These are phyloP conservation scores for Phylloscopus collybita DNA, from an alignment of 2,797 vertebrate genomes.

Conservation along the genomic window DNA sequence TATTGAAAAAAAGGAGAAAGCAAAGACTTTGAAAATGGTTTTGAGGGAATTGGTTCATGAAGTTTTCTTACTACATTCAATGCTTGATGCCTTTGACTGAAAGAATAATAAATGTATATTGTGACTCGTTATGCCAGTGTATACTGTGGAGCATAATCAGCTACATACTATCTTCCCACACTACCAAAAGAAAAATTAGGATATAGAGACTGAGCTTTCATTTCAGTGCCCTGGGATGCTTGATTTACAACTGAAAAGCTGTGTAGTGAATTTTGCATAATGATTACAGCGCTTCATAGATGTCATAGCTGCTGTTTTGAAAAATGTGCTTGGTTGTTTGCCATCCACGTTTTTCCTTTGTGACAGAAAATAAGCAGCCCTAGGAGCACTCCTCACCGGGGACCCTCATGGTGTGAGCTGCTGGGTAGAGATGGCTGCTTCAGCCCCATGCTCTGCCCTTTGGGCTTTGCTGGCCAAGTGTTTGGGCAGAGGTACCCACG, in stretches of 20 bases:
- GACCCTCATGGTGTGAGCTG: not conserved
- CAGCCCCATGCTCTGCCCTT: not conserved
- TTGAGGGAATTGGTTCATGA: not conserved
- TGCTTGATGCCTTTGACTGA: not conserved
- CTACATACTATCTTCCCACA: not conserved
- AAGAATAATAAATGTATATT: not conserved
- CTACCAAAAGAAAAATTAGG: not conserved
- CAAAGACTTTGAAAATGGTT: not conserved
- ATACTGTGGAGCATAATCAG: not conserved
- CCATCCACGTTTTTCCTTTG: not conserved
- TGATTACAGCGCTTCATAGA: not conserved
- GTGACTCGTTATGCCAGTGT: not conserved
- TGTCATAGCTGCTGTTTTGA: not conserved
- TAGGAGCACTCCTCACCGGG: not conserved
- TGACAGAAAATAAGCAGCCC: not conserved
- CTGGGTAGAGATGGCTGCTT: not conserved
- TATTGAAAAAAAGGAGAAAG: not conserved
- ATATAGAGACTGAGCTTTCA: not conserved
- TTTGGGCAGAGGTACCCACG: not conserved
- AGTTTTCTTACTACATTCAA: not conserved
- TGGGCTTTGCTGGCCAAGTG: not conserved
- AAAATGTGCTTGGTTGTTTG: not conserved
- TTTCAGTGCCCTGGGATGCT: not conserved
- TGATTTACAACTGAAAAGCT: not conserved
- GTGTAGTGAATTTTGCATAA: not conserved